phyloP scores from a whole-genome alignment of 2,888 invertebrate species.

The Dione vanillae region DNA sequence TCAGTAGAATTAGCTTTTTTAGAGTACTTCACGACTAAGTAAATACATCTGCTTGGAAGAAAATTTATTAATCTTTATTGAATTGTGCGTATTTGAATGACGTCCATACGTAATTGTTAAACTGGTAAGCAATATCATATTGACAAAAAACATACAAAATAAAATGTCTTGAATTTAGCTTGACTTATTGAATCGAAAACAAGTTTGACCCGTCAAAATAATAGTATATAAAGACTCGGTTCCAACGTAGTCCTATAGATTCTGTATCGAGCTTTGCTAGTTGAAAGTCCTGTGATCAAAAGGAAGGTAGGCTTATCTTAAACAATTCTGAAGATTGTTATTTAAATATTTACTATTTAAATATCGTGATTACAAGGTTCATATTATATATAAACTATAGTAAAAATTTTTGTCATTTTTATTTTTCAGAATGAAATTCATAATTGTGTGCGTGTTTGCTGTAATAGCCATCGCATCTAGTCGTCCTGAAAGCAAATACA shows the following conservation, averaged over 20 bases:
- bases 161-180: slow-evolving; percentile 20
- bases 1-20: too few relatives aligned
- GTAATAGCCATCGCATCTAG: slow-evolving; percentile 55
- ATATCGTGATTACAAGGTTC: too few relatives aligned
- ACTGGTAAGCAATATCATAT: slow-evolving; percentile 2
- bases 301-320: slow-evolving; percentile 33
- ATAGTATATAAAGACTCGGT: slow-evolving; percentile 40
- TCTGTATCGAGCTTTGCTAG: slow-evolving; percentile 30
- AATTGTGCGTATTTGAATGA: neutral
- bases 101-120: neutral
- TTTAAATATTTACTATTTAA: too few relatives aligned
- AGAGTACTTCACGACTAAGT: too few relatives aligned
- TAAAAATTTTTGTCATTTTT: neutral
- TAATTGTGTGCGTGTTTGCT: slow-evolving; percentile 58
- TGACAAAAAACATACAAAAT: slow-evolving; percentile 7
- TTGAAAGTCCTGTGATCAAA: slow-evolving; percentile 24
- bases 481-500: slow-evolving; percentile 68
- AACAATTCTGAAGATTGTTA: neutral
- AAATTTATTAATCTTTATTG: neutral
- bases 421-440: slow-evolving; percentile 60
- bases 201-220: slow-evolving; percentile 43
- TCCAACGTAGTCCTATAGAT: slow-evolving; percentile 21
- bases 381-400: neutral
- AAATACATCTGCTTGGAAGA: neutral
- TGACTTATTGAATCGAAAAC: slow-evolving; percentile 41